These are phyloP conservation scores for Chaetogeoica ovagalla DNA, from an alignment of 2,888 invertebrate genomes.

Conservation along the genomic window DNA sequence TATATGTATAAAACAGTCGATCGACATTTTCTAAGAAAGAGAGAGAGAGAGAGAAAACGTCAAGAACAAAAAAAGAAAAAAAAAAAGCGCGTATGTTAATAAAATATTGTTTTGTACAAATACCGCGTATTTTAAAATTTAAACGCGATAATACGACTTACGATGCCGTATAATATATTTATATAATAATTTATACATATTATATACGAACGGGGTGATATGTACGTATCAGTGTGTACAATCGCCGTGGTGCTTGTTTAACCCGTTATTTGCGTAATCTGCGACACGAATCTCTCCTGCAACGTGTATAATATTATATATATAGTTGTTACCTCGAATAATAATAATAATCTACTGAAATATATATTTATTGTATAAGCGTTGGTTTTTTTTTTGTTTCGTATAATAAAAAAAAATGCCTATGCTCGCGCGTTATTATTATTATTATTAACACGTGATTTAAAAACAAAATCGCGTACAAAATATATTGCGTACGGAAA, in stretches of 20 bases:
- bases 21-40: too few relatives aligned
- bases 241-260: conserved; percentile 29
- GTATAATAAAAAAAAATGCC: background rate
- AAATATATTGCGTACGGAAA: background rate
- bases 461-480: background rate
- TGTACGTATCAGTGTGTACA: conserved; percentile 18
- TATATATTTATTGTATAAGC: background rate
- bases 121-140: conserved; percentile 16
- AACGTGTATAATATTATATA: too few relatives aligned
- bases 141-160: conserved; percentile 22
- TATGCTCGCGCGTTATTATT: background rate
- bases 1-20: too few relatives aligned
- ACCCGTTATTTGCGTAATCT: conserved; percentile 45
- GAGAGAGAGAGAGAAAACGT: too few relatives aligned
- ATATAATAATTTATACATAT: background rate
- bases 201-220: conserved; percentile 4
- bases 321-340: background rate
- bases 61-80: too few relatives aligned
- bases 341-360: too few relatives aligned
- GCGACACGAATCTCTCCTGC: conserved; percentile 28
- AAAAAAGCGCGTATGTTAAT: background rate
- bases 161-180: conserved; percentile 1
- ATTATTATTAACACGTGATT: conserved; percentile 29
- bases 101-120: background rate
- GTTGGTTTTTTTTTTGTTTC: background rate